Evolutionary conservation across 2,797 vertebrate genomes (phyloP).

Genomic region (Micropoecilia bifurca): DNA sequence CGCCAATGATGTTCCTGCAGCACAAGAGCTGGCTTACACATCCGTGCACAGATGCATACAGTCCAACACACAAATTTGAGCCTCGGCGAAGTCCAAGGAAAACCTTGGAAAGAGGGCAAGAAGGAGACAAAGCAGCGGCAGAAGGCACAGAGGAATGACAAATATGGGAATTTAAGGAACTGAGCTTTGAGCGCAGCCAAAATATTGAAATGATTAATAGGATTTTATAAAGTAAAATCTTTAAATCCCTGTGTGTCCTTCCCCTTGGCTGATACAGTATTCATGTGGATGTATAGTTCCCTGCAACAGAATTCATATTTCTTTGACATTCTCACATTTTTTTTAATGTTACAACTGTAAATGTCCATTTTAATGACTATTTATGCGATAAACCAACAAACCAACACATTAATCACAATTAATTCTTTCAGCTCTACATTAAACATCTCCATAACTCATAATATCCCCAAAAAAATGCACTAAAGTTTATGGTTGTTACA

Average conservation of each 20-base stretch:
- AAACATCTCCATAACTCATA: background rate
- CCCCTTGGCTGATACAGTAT: background rate
- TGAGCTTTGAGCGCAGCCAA: constrained; percentile 17
- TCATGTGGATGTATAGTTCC: background rate
- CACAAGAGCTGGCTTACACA: constrained; percentile 26
- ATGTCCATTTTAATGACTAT: background rate
- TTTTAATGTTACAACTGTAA: background rate
- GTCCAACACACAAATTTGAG: constrained; percentile 36
- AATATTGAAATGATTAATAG: constrained; percentile 31
- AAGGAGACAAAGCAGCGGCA: constrained; percentile 30
- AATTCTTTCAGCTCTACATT: background rate
- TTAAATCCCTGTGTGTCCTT: background rate
- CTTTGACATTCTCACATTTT: background rate
- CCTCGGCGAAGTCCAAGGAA: constrained; percentile 50
- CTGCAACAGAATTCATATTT: background rate
- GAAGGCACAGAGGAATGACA: constrained; percentile 28
- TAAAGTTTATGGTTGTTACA: background rate
- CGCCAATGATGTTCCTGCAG: constrained; percentile 57
- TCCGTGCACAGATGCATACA: constrained; percentile 15
- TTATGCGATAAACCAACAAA: background rate
- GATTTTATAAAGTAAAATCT: constrained; percentile 14
- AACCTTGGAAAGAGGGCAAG: constrained; percentile 46
- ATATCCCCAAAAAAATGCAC: background rate
- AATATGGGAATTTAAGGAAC: constrained; percentile 33
- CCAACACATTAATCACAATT: too few species aligned